A percentile compares a stretch with the other conserved stretches of the same genome.
phyloP scores from a whole-genome alignment of 2,888 invertebrate species.

The Asteroscopus sphinx region DNA sequence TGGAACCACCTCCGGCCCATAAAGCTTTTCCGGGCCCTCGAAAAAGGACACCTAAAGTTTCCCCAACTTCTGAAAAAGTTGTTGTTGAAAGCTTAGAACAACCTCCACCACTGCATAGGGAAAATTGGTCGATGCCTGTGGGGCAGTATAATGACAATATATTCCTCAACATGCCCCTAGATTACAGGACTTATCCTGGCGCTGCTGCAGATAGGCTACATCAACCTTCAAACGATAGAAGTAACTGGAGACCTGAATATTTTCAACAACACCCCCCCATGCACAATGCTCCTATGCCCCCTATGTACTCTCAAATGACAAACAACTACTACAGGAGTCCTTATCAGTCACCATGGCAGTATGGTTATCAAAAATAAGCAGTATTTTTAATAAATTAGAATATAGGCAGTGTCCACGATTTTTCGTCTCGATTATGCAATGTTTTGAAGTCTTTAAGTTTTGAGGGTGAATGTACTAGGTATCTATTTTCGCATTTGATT shows the following conservation, averaged over 20 bases:
- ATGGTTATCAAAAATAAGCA: conserved; percentile 74
- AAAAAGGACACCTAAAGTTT: conserved; percentile 1
- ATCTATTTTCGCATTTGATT: too few species aligned
- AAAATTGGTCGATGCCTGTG: conserved; percentile 71
- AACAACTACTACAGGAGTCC: conserved; percentile 78
- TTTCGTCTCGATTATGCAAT: conserved; percentile 32
- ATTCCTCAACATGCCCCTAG: conserved; percentile 75
- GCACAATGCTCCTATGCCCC: conserved; percentile 57
- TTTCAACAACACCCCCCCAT: conserved; percentile 54
- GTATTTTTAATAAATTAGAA: conserved; percentile 54
- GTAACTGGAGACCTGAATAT: conserved; percentile 71
- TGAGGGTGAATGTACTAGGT: background rate
- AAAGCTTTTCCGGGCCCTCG: background rate
- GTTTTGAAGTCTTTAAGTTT: conserved; percentile 35
- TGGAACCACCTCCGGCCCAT: background rate
- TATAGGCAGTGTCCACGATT: conserved; percentile 38
- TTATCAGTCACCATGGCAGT: conserved; percentile 79
- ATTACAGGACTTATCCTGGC: conserved; percentile 68
- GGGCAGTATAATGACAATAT: conserved; percentile 84
- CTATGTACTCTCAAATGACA: conserved; percentile 69
- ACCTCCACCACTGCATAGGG: conserved; percentile 25
- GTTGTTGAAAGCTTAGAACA: conserved; percentile 58
- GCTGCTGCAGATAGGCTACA: conserved; percentile 42
- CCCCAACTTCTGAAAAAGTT: conserved; percentile 49
- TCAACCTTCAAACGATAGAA: conserved; percentile 50